Evolutionary conservation across 1,140 invertebrate species (phyloP).

Genomic region (Phymastichus coffea): DNA sequence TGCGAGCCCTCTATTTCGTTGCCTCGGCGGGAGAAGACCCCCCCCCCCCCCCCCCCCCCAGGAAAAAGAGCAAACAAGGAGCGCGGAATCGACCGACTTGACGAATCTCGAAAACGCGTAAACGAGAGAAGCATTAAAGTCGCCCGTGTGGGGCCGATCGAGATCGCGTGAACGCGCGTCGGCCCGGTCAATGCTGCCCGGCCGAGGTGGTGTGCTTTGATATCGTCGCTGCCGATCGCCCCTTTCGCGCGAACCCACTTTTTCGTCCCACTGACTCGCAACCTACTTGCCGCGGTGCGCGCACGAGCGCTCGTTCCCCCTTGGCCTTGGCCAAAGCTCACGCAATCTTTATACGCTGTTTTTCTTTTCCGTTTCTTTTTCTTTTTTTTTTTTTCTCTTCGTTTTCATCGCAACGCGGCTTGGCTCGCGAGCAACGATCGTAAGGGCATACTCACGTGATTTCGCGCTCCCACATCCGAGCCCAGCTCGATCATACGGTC

Average conservation of each 20-base stretch:
- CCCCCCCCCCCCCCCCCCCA: too few relatives aligned
- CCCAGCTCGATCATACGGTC: constrained; percentile 90
- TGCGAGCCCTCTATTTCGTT: neutral
- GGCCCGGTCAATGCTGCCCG: neutral
- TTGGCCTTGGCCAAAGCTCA: constrained; percentile 54
- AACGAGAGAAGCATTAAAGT: too few relatives aligned
- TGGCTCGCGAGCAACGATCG: too few relatives aligned
- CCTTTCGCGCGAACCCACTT: constrained; percentile 31
- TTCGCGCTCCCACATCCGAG: constrained; percentile 84
- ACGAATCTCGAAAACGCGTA: too few relatives aligned
- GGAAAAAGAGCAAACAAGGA: too few relatives aligned
- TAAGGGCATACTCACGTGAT: constrained; percentile 81
- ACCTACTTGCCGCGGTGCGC: constrained; percentile 47
- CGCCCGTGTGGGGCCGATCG: too few relatives aligned
- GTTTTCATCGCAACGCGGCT: too few relatives aligned
- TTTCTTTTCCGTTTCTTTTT: neutral
- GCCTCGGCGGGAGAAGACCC: too few relatives aligned
- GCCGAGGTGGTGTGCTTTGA: neutral
- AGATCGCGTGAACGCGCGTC: constrained; percentile 2
- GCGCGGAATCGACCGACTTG: too few relatives aligned
- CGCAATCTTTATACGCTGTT: constrained; percentile 38
- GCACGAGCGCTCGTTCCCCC: constrained; percentile 38
- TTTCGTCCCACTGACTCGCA: constrained; percentile 39
- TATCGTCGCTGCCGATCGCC: constrained; percentile 5
- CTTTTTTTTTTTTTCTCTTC: neutral